Percentiles rank a stretch among this genome's conserved stretches.
Conservation (phyloP, 2,888 invertebrate genomes). For the Chaetogeoica ovagalla region DNA sequence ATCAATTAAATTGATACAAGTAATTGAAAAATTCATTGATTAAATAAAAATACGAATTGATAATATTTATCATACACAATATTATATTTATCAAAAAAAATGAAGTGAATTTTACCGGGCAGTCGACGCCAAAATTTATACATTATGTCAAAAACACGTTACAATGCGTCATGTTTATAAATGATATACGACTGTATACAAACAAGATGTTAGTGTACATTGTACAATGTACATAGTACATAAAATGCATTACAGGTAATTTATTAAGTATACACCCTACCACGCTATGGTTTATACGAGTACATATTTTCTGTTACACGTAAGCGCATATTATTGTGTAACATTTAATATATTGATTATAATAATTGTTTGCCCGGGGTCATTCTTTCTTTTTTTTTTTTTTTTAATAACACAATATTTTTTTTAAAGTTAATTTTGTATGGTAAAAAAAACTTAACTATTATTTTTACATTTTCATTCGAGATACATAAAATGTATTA, state of each 20-base stretch:
- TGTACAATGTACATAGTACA: too few species aligned
- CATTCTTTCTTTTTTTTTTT: not conserved
- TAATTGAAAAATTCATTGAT: too few species aligned
- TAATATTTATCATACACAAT: not conserved
- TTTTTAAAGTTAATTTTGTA: slow-evolving; percentile 13
- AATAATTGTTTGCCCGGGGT: not conserved
- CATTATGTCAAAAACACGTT: not conserved
- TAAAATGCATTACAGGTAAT: too few species aligned
- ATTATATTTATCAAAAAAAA: not conserved
- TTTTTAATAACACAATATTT: slow-evolving; percentile 7
- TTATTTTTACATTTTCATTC: not conserved
- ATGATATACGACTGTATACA: too few species aligned
- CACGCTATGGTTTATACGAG: not conserved
- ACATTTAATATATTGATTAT: not conserved
- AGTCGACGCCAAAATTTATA: not conserved
- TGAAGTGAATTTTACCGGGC: not conserved
- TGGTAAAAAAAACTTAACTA: slow-evolving; percentile 29
- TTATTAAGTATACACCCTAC: too few species aligned
- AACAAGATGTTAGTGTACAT: too few species aligned
- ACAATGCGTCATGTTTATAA: too few species aligned
- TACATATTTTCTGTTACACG: not conserved
- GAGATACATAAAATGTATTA: slow-evolving; percentile 16
- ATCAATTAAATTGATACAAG: too few species aligned
- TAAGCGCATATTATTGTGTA: slow-evolving; percentile 1
- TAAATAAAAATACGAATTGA: not conserved